Conservation (phyloP, 2,888 invertebrate species). For the Brachynemurus nebulosus region DNA sequence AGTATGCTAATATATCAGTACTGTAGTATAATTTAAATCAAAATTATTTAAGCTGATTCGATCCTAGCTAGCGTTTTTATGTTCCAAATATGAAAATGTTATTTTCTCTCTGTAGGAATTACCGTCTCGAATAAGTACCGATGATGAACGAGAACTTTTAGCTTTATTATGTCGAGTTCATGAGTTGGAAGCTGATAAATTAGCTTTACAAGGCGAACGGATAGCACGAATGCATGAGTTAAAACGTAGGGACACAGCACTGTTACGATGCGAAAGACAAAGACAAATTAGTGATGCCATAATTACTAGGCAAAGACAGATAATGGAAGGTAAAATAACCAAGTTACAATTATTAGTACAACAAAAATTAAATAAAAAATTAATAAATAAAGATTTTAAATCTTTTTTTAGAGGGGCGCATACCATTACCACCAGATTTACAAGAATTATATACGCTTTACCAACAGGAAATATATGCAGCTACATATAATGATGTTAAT, state of each 20-base stretch:
- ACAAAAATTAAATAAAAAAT: neutral
- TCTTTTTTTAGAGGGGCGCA: constrained; percentile 42
- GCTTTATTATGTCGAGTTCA: constrained; percentile 83
- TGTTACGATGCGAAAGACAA: constrained; percentile 72
- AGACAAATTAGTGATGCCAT: constrained; percentile 81
- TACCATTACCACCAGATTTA: constrained; percentile 58
- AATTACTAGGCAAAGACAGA: constrained; percentile 70
- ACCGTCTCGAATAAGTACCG: constrained; percentile 69
- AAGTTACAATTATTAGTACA: neutral
- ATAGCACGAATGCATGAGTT: constrained; percentile 78
- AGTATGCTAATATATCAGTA: constrained; percentile 22
- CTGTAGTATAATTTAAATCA: too few species aligned
- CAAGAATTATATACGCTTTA: constrained; percentile 69
- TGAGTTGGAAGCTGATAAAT: constrained; percentile 86
- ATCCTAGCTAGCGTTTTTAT: too few species aligned
- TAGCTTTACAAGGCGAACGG: constrained; percentile 78
- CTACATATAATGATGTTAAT: constrained; percentile 54
- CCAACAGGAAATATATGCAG: constrained; percentile 76
- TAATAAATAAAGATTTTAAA: neutral
- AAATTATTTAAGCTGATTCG: too few species aligned
- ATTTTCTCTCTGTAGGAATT: constrained; percentile 45
- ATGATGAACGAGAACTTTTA: constrained; percentile 80
- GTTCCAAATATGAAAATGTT: neutral
- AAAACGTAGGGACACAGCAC: constrained; percentile 66
- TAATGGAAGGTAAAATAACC: constrained; percentile 56